Conservation (phyloP, 2,797 vertebrate species). For the Sparidentex hasta region DNA sequence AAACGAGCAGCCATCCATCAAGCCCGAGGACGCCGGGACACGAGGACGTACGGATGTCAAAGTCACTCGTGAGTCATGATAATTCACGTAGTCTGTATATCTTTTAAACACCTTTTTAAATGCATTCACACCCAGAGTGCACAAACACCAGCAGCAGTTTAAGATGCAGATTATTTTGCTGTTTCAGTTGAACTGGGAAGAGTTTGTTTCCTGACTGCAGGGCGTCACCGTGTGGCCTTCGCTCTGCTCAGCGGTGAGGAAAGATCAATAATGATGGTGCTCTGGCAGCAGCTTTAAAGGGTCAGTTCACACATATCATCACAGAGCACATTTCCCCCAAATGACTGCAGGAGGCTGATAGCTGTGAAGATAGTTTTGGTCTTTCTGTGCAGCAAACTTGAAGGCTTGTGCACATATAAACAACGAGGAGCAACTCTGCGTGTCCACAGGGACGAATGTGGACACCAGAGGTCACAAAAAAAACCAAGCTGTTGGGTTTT, state of each 20-base stretch:
- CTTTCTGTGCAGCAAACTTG: background rate
- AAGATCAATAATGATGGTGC: constrained; percentile 1
- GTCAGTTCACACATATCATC: background rate
- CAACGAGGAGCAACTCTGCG: no score
- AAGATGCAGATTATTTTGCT: background rate
- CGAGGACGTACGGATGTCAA: background rate
- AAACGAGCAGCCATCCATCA: constrained; percentile 4
- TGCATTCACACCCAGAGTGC: background rate
- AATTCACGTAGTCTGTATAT: background rate
- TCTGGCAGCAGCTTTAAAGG: background rate
- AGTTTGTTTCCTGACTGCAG: background rate
- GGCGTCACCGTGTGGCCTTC: background rate
- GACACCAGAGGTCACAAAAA: no score
- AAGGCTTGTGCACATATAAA: background rate
- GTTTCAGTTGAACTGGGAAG: background rate
- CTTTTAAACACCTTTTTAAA: background rate
- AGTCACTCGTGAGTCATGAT: no score
- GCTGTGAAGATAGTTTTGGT: no score
- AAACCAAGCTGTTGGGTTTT: no score
- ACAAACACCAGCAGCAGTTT: background rate
- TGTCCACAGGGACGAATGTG: no score
- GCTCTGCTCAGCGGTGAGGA: background rate
- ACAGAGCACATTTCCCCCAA: background rate
- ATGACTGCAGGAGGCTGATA: background rate
- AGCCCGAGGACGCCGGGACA: background rate